Percentiles rank a stretch among this genome's conserved stretches.
Conservation (phyloP, 2,888 invertebrate genomes). For the Epinotia bilunana region DNA sequence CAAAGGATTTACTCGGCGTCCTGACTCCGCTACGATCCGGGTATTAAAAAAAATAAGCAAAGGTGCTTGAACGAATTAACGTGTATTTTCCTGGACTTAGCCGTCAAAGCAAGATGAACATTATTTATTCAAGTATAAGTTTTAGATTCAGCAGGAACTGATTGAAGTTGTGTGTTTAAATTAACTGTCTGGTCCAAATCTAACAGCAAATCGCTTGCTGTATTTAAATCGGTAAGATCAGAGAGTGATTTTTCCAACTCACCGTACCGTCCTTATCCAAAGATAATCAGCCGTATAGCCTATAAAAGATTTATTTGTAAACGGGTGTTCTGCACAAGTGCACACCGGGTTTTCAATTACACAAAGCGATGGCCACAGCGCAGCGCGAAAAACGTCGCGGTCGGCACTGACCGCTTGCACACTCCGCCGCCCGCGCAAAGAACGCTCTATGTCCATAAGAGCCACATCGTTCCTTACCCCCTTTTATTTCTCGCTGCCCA, state of each 20-base stretch:
- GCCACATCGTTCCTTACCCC: not conserved
- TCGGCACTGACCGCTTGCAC: constrained; percentile 77
- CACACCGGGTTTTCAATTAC: constrained; percentile 83
- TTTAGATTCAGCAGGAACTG: not conserved
- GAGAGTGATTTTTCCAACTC: not conserved
- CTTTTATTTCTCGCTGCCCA: not conserved
- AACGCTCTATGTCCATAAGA: constrained; percentile 10
- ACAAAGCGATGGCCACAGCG: constrained; percentile 78
- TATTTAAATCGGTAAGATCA: not conserved
- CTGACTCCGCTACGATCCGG: constrained; percentile 8
- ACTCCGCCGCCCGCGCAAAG: constrained; percentile 47
- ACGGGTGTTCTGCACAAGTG: constrained; percentile 76
- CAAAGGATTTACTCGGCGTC: constrained; percentile 50
- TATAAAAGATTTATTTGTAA: constrained; percentile 75
- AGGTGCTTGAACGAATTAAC: constrained; percentile 17
- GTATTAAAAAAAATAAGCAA: constrained; percentile 33
- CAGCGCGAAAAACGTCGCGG: constrained; percentile 78
- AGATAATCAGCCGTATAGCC: constrained; percentile 49
- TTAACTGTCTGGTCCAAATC: not conserved
- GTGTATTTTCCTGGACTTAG: constrained; percentile 2
- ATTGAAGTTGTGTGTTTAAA: not conserved
- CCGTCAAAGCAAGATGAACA: not conserved
- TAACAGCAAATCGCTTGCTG: not conserved
- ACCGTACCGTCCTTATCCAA: constrained; percentile 23
- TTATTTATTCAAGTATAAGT: constrained; percentile 14